These are phyloP conservation scores for Octonoba sinensis DNA, from an alignment of 2,888 invertebrate species.

Conservation along the genomic window DNA sequence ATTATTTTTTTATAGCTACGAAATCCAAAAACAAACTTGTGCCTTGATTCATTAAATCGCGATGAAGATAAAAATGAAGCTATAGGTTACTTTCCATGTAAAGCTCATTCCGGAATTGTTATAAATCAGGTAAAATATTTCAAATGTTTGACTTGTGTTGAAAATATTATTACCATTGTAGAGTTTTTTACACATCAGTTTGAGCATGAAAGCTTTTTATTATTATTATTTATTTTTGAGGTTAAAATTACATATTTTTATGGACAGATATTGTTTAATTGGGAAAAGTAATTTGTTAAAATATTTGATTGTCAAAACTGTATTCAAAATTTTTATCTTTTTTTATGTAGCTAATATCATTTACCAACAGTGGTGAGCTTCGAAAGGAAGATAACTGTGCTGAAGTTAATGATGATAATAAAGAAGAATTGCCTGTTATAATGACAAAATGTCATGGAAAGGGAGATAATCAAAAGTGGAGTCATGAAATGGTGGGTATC, in stretches of 20 bases:
- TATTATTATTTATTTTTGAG: too few species aligned
- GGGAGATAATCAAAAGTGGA: conserved; percentile 67
- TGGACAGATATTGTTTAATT: too few species aligned
- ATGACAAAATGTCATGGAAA: conserved; percentile 65
- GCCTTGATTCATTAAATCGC: conserved; percentile 84
- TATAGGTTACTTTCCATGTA: conserved; percentile 83
- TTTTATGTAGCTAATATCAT: conserved; percentile 77
- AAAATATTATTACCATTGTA: not conserved
- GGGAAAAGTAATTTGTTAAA: too few species aligned
- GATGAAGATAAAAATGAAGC: conserved; percentile 78
- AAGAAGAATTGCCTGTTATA: conserved; percentile 42
- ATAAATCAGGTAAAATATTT: conserved; percentile 59
- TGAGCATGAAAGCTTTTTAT: conserved; percentile 5
- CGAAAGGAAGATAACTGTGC: conserved; percentile 85
- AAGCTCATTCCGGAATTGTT: conserved; percentile 69
- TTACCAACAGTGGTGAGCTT: conserved; percentile 80
- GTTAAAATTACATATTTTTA: too few species aligned
- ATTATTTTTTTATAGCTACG: conserved; percentile 72
- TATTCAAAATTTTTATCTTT: not conserved
- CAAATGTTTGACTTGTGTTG: too few species aligned
- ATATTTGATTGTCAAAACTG: too few species aligned
- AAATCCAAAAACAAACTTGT: conserved; percentile 76
- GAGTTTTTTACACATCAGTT: not conserved
- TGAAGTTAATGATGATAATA: conserved; percentile 58
- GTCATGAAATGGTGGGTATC: conserved; percentile 66